A percentile compares a stretch with the other conserved stretches of the same genome.
These are phyloP conservation scores for Spilarctia lutea DNA, from an alignment of 2,888 invertebrate species.

Conservation along the genomic window DNA sequence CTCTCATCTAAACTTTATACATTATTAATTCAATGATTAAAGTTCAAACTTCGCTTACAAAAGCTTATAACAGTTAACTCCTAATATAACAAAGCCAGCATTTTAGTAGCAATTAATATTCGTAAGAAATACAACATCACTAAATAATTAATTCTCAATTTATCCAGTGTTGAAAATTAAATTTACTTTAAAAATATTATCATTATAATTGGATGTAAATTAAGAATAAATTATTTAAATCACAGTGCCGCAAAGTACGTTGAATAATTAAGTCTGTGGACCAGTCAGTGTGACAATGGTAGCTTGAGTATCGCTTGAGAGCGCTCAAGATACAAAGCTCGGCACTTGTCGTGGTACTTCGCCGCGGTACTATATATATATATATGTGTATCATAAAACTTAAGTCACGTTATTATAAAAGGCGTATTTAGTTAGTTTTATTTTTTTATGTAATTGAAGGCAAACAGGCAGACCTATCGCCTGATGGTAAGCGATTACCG, in stretches of 20 bases:
- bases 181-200: constrained; percentile 22
- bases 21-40: not conserved
- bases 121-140: constrained; percentile 3
- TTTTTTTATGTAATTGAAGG: too few relatives aligned
- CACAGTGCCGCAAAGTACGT: constrained; percentile 16
- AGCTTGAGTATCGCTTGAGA: constrained; percentile 31
- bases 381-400: not conserved
- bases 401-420: not conserved
- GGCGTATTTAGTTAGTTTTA: not conserved
- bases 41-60: not conserved
- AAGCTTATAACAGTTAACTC: not conserved
- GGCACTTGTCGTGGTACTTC: constrained; percentile 24
- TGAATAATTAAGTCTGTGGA: constrained; percentile 39
- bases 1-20: not conserved
- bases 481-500: too few relatives aligned
- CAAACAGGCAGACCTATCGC: too few relatives aligned
- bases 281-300: constrained; percentile 39
- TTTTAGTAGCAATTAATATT: constrained; percentile 6
- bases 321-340: constrained; percentile 35
- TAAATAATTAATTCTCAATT: not conserved
- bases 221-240: constrained; percentile 30
- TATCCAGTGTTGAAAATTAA: constrained; percentile 6
- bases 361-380: not conserved
- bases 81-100: constrained; percentile 1
- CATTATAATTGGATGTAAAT: constrained; percentile 26